These are phyloP conservation scores for Mamestra configurata DNA, from an alignment of 1,140 invertebrate genomes.

Conservation along the genomic window DNA sequence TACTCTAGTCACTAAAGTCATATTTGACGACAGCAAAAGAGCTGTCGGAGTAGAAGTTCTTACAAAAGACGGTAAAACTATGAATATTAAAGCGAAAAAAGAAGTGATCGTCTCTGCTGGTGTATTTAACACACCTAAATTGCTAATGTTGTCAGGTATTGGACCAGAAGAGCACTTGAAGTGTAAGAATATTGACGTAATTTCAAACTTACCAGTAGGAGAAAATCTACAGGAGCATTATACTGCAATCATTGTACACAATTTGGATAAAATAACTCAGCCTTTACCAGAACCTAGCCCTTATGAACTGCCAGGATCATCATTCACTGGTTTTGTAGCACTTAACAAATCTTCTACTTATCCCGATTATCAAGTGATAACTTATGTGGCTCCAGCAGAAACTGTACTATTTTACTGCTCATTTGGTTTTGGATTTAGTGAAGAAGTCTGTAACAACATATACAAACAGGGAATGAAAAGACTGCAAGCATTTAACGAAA, in stretches of 20 bases:
- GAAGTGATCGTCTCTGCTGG: conserved; percentile 30
- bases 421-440: background rate
- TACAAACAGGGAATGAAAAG: background rate
- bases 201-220: conserved; percentile 29
- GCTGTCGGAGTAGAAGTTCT: conserved; percentile 9
- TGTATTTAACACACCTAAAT: conserved; percentile 21
- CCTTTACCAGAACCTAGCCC: background rate
- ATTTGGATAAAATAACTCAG: background rate
- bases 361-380: conserved; percentile 34
- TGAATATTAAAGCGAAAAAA: conserved; percentile 5
- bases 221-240: conserved; percentile 27
- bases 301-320: conserved; percentile 12
- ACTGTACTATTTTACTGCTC: background rate
- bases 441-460: conserved; percentile 2
- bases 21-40: background rate
- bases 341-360: conserved; percentile 4
- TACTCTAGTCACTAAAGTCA: conserved; percentile 15
- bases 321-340: conserved; percentile 30
- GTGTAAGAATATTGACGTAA: conserved; percentile 12
- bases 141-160: conserved; percentile 33
- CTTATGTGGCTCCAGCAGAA: background rate
- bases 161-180: conserved; percentile 13
- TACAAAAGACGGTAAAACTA: conserved; percentile 14
- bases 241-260: background rate
- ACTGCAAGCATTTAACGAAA: conserved; percentile 8